phyloP scores from a whole-genome alignment of 1,140 invertebrate genomes.

The Varroa destructor region DNA sequence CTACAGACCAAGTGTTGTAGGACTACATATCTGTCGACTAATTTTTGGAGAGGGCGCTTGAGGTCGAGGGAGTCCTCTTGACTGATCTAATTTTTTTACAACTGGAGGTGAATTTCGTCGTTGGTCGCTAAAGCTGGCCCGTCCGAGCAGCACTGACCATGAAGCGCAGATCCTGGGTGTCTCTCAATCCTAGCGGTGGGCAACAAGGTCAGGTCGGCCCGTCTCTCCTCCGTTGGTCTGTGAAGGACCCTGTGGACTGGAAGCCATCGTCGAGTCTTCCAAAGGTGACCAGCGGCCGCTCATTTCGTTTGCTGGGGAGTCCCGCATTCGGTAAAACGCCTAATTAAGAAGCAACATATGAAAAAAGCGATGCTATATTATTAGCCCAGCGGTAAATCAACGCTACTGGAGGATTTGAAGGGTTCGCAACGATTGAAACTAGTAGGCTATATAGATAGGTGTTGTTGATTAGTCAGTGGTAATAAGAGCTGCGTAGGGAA shows the following conservation, averaged over 20 bases:
- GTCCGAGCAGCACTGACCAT: too few relatives aligned
- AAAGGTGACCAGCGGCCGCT: slow-evolving; percentile 26
- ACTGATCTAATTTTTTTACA: background rate
- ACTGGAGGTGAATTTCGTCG: background rate
- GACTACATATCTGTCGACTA: background rate
- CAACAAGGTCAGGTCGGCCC: slow-evolving; percentile 27
- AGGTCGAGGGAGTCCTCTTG: background rate
- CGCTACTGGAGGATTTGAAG: too few relatives aligned
- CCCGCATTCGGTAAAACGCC: slow-evolving; percentile 26
- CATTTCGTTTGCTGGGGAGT: slow-evolving; percentile 25
- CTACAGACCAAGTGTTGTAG: too few relatives aligned
- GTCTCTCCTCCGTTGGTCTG: slow-evolving; percentile 15
- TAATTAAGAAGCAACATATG: background rate
- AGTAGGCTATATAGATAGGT: background rate
- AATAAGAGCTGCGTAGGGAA: too few relatives aligned
- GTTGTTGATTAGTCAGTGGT: background rate
- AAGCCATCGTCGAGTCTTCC: slow-evolving; percentile 28
- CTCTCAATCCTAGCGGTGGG: slow-evolving; percentile 11
- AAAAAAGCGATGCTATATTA: too few relatives aligned
- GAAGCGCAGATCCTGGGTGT: too few relatives aligned
- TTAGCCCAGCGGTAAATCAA: too few relatives aligned
- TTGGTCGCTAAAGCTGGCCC: background rate
- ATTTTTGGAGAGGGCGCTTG: background rate
- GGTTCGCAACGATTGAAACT: too few relatives aligned
- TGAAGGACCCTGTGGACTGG: slow-evolving; percentile 13